A percentile compares a stretch with the other conserved stretches of the same genome.
Conservation (phyloP, 2,888 invertebrate genomes). For the Laothoe populi region DNA sequence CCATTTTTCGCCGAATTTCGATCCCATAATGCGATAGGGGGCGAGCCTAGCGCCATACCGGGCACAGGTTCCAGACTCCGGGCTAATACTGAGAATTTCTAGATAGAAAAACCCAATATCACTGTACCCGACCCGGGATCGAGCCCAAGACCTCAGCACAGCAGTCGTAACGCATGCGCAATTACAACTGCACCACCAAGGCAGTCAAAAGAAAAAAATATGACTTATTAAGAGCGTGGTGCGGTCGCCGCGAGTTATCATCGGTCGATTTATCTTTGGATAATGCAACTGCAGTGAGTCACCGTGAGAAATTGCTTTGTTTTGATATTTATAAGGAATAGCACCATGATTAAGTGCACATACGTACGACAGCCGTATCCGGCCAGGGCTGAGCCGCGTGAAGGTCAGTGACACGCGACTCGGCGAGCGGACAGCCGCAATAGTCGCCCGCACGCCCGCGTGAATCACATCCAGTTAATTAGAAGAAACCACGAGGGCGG, state of each 20-base stretch:
- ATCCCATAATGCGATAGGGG: no score
- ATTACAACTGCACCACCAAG: no score
- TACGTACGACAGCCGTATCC: constrained; percentile 59
- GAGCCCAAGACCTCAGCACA: no score
- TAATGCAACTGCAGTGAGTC: constrained; percentile 26
- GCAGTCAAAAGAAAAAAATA: no score
- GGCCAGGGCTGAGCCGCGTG: constrained; percentile 57
- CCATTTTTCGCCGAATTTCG: no score
- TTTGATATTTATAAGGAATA: constrained; percentile 59
- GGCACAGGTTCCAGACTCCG: no score
- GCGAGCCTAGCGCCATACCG: no score
- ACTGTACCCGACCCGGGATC: no score
- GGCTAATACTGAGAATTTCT: no score
- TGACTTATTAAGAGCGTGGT: neutral
- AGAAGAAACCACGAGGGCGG: constrained; percentile 41
- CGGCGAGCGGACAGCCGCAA: constrained; percentile 1
- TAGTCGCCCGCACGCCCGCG: constrained; percentile 40
- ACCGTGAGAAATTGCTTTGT: constrained; percentile 43
- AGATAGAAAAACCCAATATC: no score
- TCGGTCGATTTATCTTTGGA: constrained; percentile 22
- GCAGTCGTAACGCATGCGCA: no score
- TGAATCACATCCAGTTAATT: constrained; percentile 67
- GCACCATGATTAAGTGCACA: constrained; percentile 58
- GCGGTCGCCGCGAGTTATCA: constrained; percentile 9
- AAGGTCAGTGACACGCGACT: constrained; percentile 73